These are phyloP conservation scores for Brachionus koreanus DNA, from an alignment of 1,140 invertebrate species.

Conservation along the genomic window DNA sequence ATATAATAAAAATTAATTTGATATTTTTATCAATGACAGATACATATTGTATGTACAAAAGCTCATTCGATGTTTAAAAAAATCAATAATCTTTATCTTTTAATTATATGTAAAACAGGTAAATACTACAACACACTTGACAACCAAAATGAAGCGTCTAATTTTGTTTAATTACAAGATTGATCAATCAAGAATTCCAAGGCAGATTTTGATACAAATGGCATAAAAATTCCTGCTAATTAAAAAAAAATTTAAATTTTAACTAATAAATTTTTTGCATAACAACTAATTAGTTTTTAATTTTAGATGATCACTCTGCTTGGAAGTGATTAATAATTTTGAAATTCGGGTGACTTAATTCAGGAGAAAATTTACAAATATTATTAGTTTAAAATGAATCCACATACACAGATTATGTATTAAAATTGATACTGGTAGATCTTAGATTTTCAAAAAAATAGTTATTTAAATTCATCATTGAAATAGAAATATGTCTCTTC, in stretches of 20 bases:
- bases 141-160: background rate
- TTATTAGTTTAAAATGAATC: too few relatives aligned
- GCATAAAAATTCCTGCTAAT: background rate
- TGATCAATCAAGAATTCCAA: background rate
- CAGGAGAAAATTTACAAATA: too few relatives aligned
- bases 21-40: constrained; percentile 39
- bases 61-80: background rate
- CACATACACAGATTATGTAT: too few relatives aligned
- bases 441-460: too few relatives aligned
- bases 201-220: background rate
- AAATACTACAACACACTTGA: constrained; percentile 22
- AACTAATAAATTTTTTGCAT: background rate
- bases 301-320: too few relatives aligned
- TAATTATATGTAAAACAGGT: background rate
- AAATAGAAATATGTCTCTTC: too few relatives aligned
- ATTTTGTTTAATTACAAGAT: constrained; percentile 24
- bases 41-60: background rate
- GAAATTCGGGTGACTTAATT: too few relatives aligned
- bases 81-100: background rate
- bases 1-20: constrained; percentile 36
- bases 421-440: too few relatives aligned
- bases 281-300: background rate
- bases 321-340: too few relatives aligned
- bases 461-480: too few relatives aligned
- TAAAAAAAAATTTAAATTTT: background rate